Conservation (phyloP, 2,797 vertebrate species). For the Coluber constrictor region DNA sequence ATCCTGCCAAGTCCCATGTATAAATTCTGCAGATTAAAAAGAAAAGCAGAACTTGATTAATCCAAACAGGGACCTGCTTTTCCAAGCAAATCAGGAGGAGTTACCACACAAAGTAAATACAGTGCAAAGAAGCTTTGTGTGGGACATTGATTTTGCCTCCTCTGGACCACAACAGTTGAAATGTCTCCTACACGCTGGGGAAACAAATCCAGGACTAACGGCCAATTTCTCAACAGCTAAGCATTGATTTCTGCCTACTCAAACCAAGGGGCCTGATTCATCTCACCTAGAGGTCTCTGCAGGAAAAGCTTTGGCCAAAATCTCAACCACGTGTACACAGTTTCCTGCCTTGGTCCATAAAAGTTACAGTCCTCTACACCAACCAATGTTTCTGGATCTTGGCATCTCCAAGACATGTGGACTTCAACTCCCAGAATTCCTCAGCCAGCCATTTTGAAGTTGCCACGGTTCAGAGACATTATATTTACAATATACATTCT, state of each 20-base stretch:
- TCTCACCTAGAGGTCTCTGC: background rate
- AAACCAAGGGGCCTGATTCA: background rate
- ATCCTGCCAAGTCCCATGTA: background rate
- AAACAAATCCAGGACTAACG: background rate
- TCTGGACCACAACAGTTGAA: background rate
- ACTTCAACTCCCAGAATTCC: background rate
- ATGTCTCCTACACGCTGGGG: background rate
- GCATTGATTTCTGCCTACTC: background rate
- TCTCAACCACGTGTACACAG: background rate
- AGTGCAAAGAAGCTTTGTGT: background rate
- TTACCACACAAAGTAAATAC: background rate
- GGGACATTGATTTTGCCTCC: background rate
- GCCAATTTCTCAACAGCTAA: background rate
- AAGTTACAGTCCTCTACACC: background rate
- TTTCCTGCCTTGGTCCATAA: background rate
- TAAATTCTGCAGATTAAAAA: constrained; percentile 4
- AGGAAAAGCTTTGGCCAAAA: background rate
- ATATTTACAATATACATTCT: background rate
- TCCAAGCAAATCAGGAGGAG: background rate
- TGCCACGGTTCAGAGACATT: background rate
- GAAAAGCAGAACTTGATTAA: background rate
- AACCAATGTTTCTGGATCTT: background rate
- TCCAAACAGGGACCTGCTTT: background rate
- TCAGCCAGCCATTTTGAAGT: background rate
- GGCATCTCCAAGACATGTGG: background rate